Conservation (phyloP, 2,888 invertebrate genomes). For the Argyra leucocephala region DNA sequence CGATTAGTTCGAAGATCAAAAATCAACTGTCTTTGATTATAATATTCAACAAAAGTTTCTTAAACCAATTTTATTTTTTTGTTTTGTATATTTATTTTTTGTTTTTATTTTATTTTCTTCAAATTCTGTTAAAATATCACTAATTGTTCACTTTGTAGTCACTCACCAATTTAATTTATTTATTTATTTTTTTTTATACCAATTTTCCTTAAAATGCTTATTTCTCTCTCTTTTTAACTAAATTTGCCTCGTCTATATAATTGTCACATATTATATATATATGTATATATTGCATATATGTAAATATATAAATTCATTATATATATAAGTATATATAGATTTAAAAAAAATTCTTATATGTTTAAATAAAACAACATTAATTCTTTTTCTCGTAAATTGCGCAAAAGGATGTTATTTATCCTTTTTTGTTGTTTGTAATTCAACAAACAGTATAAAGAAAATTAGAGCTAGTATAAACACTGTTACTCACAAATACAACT, state of each 20-base stretch:
- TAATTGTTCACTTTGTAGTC: slow-evolving; percentile 3
- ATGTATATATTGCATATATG: background rate
- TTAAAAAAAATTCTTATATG: background rate
- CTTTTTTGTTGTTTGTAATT: background rate
- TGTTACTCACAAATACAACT: background rate
- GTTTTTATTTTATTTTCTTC: background rate
- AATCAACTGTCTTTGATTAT: background rate
- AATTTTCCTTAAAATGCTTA: background rate
- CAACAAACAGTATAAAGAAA: background rate
- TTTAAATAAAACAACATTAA: too few species aligned
- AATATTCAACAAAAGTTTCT: background rate
- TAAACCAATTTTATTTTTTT: too few species aligned
- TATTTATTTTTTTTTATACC: too few species aligned
- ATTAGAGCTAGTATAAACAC: background rate
- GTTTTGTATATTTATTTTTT: too few species aligned
- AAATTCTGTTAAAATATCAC: background rate
- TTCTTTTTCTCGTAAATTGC: background rate
- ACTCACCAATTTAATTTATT: background rate
- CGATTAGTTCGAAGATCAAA: background rate
- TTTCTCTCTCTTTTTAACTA: background rate
- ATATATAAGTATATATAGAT: background rate
- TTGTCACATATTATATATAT: background rate
- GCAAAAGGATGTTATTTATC: background rate
- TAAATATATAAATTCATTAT: background rate
- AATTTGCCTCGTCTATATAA: background rate